phyloP scores from a whole-genome alignment of 2,888 invertebrate species.

The Oligia latruncula region DNA sequence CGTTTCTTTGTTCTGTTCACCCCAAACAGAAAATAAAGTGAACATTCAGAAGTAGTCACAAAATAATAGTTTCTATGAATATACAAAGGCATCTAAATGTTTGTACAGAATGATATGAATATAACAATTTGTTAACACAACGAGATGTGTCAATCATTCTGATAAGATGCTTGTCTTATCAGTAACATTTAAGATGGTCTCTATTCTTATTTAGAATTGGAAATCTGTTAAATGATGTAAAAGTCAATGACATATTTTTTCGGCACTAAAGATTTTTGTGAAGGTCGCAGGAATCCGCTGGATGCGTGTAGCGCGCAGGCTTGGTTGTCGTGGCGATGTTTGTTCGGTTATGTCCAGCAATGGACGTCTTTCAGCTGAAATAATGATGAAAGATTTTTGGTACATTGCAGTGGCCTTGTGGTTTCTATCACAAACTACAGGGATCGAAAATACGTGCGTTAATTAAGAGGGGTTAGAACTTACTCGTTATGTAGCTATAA shows the following conservation, averaged over 20 bases:
- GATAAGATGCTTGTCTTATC: conserved; percentile 55
- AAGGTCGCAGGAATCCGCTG: background rate
- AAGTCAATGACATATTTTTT: conserved; percentile 6
- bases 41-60: background rate
- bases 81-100: conserved; percentile 35
- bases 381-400: background rate
- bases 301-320: background rate
- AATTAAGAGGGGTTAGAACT: background rate
- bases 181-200: conserved; percentile 18
- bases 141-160: conserved; percentile 54
- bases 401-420: background rate
- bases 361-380: background rate
- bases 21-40: conserved; percentile 1
- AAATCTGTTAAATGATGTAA: conserved; percentile 1
- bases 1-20: background rate
- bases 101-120: conserved; percentile 39
- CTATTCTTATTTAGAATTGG: conserved; percentile 28
- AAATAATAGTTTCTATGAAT: conserved; percentile 12
- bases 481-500: background rate
- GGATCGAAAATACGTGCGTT: background rate
- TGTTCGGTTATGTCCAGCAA: background rate
- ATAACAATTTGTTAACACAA: conserved; percentile 38
- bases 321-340: background rate
- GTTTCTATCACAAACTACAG: background rate
- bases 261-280: background rate